phyloP scores from a whole-genome alignment of 2,888 invertebrate genomes.

The Drosophila meridiana region DNA sequence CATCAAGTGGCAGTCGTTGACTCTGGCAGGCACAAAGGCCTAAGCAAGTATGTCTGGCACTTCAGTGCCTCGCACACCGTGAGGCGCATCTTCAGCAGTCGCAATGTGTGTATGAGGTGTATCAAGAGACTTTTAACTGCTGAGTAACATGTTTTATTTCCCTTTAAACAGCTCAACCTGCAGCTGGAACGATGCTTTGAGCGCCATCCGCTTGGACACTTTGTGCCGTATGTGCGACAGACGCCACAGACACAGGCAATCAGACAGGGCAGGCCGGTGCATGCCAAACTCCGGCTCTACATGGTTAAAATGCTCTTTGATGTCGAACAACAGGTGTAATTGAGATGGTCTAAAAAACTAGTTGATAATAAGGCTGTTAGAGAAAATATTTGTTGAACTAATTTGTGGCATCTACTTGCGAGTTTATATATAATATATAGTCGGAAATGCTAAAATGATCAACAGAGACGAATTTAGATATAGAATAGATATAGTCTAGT shows the following conservation, averaged over 20 bases:
- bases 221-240: slow-evolving; percentile 67
- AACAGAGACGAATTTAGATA: neutral
- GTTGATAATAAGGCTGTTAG: slow-evolving; percentile 1
- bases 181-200: slow-evolving; percentile 75
- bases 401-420: neutral
- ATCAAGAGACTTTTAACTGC: neutral
- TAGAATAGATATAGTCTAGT: neutral
- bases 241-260: neutral
- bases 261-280: slow-evolving; percentile 61
- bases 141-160: neutral
- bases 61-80: slow-evolving; percentile 90
- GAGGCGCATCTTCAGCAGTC: slow-evolving; percentile 90
- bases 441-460: neutral
- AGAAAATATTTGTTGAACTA: neutral
- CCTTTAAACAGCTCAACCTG: slow-evolving; percentile 45
- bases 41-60: slow-evolving; percentile 90
- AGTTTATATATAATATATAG: neutral
- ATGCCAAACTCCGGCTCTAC: slow-evolving; percentile 70
- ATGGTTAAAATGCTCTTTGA: slow-evolving; percentile 78
- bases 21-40: slow-evolving; percentile 88
- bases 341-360: neutral
- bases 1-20: slow-evolving; percentile 88
- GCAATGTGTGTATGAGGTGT: slow-evolving; percentile 66
- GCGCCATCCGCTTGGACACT: slow-evolving; percentile 59
- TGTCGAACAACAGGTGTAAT: slow-evolving; percentile 38